A percentile compares a stretch with the other conserved stretches of the same genome.
phyloP scores from a whole-genome alignment of 2,113 vertebrate genomes.

The Formicarius rufipectus region DNA sequence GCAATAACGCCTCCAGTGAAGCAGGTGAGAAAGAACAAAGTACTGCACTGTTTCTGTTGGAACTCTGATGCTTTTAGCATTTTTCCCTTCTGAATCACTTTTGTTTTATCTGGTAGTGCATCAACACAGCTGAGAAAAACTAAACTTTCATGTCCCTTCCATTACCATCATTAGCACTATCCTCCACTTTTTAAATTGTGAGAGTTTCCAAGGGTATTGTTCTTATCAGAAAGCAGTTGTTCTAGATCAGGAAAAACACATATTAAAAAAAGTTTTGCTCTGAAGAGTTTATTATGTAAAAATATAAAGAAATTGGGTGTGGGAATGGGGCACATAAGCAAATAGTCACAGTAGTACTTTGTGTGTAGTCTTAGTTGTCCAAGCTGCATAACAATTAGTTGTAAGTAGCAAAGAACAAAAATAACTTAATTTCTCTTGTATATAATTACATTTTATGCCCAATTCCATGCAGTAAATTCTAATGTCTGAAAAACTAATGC shows the following conservation, averaged over 20 bases:
- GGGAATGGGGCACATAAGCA: background rate
- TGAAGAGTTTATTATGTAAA: background rate
- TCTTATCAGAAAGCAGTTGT: background rate
- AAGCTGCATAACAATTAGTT: background rate
- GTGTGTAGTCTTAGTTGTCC: background rate
- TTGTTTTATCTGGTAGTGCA: background rate
- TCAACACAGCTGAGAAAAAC: background rate
- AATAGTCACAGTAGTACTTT: background rate
- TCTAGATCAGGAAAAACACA: background rate
- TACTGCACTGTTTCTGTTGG: background rate
- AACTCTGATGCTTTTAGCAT: background rate
- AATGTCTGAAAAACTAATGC: background rate
- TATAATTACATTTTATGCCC: background rate
- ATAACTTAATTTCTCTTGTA: background rate
- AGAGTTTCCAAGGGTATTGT: background rate
- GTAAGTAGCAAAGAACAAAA: background rate
- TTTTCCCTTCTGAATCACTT: background rate
- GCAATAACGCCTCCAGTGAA: slow-evolving; percentile 74
- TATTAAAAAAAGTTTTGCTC: background rate
- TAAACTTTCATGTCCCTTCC: background rate
- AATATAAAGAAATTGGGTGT: background rate
- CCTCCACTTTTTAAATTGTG: background rate
- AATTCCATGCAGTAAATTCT: background rate
- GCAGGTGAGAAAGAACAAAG: slow-evolving; percentile 69
- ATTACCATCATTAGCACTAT: background rate